Evolutionary conservation across 2,797 vertebrate genomes (phyloP).

Genomic region (Melanotaenia maccullochi): DNA sequence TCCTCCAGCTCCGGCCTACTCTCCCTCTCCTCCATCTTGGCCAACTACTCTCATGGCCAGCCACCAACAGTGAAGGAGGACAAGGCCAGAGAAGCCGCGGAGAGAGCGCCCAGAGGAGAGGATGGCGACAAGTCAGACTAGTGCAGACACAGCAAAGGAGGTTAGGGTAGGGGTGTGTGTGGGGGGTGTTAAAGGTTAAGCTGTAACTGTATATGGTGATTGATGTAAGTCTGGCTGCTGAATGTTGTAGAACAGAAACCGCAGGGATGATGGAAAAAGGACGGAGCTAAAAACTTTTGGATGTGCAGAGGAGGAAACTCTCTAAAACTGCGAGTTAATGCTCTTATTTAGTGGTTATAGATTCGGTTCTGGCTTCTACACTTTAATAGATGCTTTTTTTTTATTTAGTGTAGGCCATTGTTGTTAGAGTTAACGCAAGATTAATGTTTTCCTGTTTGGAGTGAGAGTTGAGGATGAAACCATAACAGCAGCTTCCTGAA

Average conservation of each 20-base stretch:
- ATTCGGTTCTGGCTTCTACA: constrained; percentile 72
- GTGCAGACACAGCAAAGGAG: constrained; percentile 18
- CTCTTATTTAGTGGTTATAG: constrained; percentile 71
- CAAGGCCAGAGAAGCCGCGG: constrained; percentile 87
- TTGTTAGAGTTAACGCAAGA: constrained; percentile 55
- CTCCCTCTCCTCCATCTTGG: constrained; percentile 93
- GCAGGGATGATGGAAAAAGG: constrained; percentile 54
- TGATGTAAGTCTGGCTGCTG: constrained; percentile 63
- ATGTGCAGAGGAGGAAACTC: constrained; percentile 60
- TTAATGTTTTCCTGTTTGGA: constrained; percentile 52
- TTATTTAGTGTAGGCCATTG: constrained; percentile 52
- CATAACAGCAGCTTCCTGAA: constrained; percentile 46
- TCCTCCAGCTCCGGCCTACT: constrained; percentile 93
- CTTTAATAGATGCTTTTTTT: constrained; percentile 62
- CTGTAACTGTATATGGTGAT: constrained; percentile 60
- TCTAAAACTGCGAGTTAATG: constrained; percentile 56
- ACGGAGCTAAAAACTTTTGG: constrained; percentile 37
- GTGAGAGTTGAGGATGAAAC: constrained; percentile 45
- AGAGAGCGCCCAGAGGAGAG: constrained; percentile 87
- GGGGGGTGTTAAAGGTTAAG: constrained; percentile 28
- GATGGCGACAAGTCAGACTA: constrained; percentile 96
- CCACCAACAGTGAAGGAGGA: constrained; percentile 95
- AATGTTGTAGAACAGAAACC: constrained; percentile 55
- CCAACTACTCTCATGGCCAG: constrained; percentile 88
- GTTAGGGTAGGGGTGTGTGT: constrained; percentile 18